Evolutionary conservation across 2,113 vertebrate species (phyloP).

Genomic region (Pipa parva): DNA sequence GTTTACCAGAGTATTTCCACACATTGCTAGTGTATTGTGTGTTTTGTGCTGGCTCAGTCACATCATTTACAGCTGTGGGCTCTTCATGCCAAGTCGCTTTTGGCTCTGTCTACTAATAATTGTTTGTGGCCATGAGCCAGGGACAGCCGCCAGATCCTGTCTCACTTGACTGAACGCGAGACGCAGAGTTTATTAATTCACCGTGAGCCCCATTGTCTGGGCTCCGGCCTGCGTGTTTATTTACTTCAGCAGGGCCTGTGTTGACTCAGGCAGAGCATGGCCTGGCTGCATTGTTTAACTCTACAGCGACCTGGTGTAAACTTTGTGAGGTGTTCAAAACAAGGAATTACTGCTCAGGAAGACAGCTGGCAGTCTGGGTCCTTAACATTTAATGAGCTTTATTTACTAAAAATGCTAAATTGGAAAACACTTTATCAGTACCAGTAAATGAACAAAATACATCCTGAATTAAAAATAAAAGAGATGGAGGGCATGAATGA

Average conservation of each 20-base stretch:
- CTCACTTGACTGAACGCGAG: constrained; percentile 34
- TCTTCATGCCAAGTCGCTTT: constrained; percentile 21
- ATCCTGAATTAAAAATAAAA: too few species aligned
- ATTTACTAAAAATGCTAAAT: background rate
- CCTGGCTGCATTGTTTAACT: constrained; percentile 33
- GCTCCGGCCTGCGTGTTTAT: constrained; percentile 29
- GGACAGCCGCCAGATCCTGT: constrained; percentile 31
- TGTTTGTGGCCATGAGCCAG: constrained; percentile 26
- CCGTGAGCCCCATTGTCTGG: constrained; percentile 38
- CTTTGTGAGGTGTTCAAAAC: constrained; percentile 1
- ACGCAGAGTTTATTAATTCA: constrained; percentile 37
- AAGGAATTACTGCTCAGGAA: background rate
- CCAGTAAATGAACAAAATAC: too few species aligned
- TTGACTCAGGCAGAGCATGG: constrained; percentile 30
- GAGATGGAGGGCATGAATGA: too few species aligned
- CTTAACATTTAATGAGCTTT: background rate
- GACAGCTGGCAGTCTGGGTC: background rate
- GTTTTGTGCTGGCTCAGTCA: constrained; percentile 24
- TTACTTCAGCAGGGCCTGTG: constrained; percentile 32
- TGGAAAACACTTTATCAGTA: background rate
- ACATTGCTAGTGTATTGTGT: background rate
- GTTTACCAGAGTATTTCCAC: background rate
- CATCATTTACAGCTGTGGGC: constrained; percentile 27
- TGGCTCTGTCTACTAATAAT: constrained; percentile 39
- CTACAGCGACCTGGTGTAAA: constrained; percentile 20